Evolutionary conservation across 1,140 invertebrate genomes (phyloP).

Genomic region (Telenomus remus): DNA sequence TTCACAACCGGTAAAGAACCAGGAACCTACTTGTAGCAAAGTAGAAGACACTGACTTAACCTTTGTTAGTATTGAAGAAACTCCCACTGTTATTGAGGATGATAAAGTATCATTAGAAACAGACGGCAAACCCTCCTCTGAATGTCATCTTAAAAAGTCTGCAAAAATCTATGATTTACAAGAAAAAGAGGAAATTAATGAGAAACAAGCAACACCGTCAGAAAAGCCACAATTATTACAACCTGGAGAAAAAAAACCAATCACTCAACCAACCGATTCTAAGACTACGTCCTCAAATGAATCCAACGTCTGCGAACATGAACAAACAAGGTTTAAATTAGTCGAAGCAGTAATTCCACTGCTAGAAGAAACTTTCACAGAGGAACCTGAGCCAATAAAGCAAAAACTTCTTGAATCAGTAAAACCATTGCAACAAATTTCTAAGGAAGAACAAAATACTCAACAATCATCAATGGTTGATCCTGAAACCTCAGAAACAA

Average conservation of each 20-base stretch:
- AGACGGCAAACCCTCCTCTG: conserved; percentile 9
- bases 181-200: conserved; percentile 23
- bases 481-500: neutral
- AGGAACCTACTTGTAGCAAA: neutral
- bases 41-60: neutral
- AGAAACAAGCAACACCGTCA: neutral
- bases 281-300: conserved; percentile 3
- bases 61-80: neutral
- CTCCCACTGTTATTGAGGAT: neutral
- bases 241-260: neutral
- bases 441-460: too few species aligned
- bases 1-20: too few species aligned
- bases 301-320: conserved; percentile 24
- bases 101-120: neutral
- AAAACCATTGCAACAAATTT: too few species aligned
- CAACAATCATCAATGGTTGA: too few species aligned
- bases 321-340: conserved; percentile 27
- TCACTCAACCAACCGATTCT: neutral
- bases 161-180: conserved; percentile 39
- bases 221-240: neutral
- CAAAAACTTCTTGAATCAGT: too few species aligned
- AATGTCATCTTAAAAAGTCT: conserved; percentile 39
- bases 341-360: conserved; percentile 4
- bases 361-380: too few species aligned
- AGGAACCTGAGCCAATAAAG: too few species aligned